Percentiles rank a stretch among this genome's conserved stretches.
These are phyloP conservation scores for Poecilobothrus nobilitatus DNA, from an alignment of 2,888 invertebrate genomes.

Conservation along the genomic window DNA sequence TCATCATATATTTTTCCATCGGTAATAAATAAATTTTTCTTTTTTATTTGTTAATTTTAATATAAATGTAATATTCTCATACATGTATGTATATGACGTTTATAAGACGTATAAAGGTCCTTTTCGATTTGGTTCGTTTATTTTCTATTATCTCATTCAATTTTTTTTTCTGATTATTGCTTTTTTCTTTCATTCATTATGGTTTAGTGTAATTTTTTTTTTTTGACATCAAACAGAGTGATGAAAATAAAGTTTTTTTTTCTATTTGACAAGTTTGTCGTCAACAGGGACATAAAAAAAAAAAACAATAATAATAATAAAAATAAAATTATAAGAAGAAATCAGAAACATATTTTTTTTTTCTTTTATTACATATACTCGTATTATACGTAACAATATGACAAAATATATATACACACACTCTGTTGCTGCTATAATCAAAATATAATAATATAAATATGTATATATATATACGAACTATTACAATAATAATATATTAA, in stretches of 20 bases:
- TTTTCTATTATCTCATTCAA: background rate
- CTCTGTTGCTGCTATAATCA: too few relatives aligned
- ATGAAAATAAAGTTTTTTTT: background rate
- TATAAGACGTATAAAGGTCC: background rate
- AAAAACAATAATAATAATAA: background rate
- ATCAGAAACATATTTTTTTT: background rate
- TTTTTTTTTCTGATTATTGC: background rate
- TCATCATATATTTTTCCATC: background rate
- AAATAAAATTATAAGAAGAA: background rate
- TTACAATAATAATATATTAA: background rate
- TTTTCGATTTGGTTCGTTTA: background rate
- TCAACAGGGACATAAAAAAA: background rate
- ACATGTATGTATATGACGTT: too few relatives aligned
- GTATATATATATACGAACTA: background rate
- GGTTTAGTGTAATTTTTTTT: background rate
- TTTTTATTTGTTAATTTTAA: background rate
- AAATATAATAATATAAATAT: background rate
- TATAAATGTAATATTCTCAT: too few relatives aligned
- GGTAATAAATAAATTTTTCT: background rate
- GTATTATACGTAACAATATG: too few relatives aligned
- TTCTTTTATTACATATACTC: too few relatives aligned
- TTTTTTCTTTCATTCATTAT: too few relatives aligned
- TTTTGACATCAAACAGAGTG: background rate
- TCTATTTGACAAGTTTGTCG: background rate
- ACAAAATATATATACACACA: too few relatives aligned